These are phyloP conservation scores for Masnerella sp. DNA, from an alignment of 2,888 invertebrate genomes.

Conservation along the genomic window DNA sequence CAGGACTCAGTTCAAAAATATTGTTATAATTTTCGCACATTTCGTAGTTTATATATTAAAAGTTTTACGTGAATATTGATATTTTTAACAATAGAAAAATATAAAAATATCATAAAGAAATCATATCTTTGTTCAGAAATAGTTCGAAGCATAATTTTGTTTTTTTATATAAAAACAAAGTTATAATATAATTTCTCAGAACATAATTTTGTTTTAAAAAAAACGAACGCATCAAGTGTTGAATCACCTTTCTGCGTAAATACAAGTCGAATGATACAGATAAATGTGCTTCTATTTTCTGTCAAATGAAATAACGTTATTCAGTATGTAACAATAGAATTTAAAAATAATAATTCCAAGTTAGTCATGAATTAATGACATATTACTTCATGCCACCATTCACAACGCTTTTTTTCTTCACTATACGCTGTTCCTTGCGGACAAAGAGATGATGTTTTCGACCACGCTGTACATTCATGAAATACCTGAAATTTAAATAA, in stretches of 20 bases:
- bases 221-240: no score
- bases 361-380: conserved; percentile 76
- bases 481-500: conserved; percentile 89
- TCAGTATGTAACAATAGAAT: conserved; percentile 8
- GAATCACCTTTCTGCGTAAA: conserved; percentile 1
- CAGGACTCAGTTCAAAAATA: no score
- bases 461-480: conserved; percentile 89
- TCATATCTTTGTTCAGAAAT: no score
- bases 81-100: no score
- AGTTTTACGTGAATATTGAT: no score
- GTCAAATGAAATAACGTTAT: conserved; percentile 1
- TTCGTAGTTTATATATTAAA: no score
- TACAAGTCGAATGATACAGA: conserved; percentile 9
- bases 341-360: conserved; percentile 18
- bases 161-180: no score
- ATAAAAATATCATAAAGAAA: no score
- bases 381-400: conserved; percentile 93
- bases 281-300: neutral
- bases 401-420: conserved; percentile 89
- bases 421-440: conserved; percentile 91
- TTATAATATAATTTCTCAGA: no score
- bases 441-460: conserved; percentile 88
- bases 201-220: no score
- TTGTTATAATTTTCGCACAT: no score
- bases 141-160: no score